Conservation (phyloP, 2,888 invertebrate species). For the Polydesmus complanatus region DNA sequence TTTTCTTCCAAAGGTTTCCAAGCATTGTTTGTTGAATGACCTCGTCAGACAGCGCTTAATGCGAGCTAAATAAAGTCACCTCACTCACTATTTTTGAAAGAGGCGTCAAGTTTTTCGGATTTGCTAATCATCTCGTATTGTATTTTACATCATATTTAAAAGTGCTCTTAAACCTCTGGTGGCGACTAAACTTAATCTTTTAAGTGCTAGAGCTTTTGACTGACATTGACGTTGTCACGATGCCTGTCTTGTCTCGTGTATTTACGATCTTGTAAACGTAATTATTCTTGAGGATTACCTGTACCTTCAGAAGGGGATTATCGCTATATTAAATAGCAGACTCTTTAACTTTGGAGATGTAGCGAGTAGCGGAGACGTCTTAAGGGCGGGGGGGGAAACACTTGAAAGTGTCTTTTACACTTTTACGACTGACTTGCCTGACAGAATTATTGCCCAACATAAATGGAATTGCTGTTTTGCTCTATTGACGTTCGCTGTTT, state of each 20-base stretch:
- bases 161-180: no score
- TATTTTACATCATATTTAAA: no score
- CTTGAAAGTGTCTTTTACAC: background rate
- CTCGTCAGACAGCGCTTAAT: no score
- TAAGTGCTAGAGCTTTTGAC: background rate
- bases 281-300: background rate
- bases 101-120: no score
- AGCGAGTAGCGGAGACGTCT: no score
- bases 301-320: background rate
- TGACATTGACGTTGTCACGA: background rate
- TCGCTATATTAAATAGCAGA: background rate
- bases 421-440: constrained; percentile 12
- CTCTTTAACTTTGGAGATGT: background rate
- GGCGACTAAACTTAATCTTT: no score
- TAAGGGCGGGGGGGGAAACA: background rate
- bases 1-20: no score
- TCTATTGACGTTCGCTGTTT: background rate
- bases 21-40: no score
- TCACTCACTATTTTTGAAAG: no score
- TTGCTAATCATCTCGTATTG: no score
- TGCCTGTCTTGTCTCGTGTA: background rate
- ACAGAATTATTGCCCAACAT: constrained; percentile 13
- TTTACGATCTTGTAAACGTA: background rate
- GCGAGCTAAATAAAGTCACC: no score
- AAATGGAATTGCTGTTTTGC: constrained; percentile 3